Conservation (phyloP, 2,888 invertebrate genomes). For the Euzophera pinguis region DNA sequence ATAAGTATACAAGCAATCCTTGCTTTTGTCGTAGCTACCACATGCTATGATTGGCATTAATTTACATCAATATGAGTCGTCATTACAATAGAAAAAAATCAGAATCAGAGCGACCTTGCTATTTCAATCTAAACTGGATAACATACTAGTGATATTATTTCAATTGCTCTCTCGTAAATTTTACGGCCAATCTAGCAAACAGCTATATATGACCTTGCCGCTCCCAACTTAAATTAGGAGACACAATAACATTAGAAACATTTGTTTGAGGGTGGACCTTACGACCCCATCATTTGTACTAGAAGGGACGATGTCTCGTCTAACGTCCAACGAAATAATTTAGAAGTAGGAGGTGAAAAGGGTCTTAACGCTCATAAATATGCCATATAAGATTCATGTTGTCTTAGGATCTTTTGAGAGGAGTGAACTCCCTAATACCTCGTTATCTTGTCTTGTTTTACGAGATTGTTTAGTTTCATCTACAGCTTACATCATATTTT, state of each 20-base stretch:
- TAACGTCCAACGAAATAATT: not conserved
- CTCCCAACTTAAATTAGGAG: conserved; percentile 5
- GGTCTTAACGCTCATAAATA: not conserved
- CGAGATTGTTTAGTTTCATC: too few species aligned
- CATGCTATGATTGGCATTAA: not conserved
- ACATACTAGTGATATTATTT: not conserved
- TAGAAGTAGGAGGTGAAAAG: not conserved
- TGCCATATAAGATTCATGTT: not conserved
- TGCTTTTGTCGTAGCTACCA: not conserved
- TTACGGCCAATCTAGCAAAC: not conserved
- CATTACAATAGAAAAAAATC: not conserved
- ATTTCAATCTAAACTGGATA: too few species aligned
- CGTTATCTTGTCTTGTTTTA: too few species aligned
- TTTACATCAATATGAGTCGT: too few species aligned
- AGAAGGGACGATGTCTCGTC: not conserved
- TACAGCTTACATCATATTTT: too few species aligned
- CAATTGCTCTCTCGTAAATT: not conserved
- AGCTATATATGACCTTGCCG: not conserved
- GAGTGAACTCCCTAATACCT: not conserved
- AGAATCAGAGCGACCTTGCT: too few species aligned
- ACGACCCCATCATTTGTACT: not conserved
- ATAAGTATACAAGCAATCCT: not conserved
- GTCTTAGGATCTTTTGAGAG: not conserved
- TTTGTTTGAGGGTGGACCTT: not conserved
- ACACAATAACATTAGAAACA: not conserved